Evolutionary conservation across 2,888 invertebrate genomes (phyloP).

Genomic region (Orchesella flavescens): DNA sequence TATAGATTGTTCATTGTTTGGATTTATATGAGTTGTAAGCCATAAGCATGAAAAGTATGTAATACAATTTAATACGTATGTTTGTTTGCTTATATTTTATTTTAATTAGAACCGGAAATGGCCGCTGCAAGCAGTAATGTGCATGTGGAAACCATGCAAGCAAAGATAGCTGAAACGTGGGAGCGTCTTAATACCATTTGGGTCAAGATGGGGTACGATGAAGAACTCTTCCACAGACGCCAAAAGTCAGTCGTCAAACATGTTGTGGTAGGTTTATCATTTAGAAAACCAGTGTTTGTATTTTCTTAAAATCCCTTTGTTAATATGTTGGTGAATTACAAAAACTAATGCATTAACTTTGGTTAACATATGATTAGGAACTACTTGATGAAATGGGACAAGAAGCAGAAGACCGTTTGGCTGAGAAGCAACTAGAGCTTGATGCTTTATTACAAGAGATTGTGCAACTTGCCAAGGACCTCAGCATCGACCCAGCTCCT

Average conservation of each 20-base stretch:
- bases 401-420: slow-evolving; percentile 37
- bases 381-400: slow-evolving; percentile 56
- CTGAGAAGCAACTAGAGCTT: slow-evolving; percentile 32
- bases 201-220: slow-evolving; percentile 42
- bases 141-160: slow-evolving; percentile 18
- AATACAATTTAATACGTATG: too few relatives aligned
- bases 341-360: too few relatives aligned
- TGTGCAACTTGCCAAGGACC: slow-evolving; percentile 46
- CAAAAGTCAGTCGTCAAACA: slow-evolving; percentile 45
- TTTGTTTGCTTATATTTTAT: neutral
- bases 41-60: too few relatives aligned
- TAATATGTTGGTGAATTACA: too few relatives aligned
- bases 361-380: slow-evolving; percentile 43
- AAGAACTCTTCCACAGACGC: slow-evolving; percentile 19
- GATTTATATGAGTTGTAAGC: too few relatives aligned
- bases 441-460: slow-evolving; percentile 44
- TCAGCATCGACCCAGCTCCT: slow-evolving; percentile 43
- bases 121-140: neutral
- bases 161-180: slow-evolving; percentile 27
- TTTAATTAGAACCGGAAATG: neutral
- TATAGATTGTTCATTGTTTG: too few relatives aligned
- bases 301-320: too few relatives aligned
- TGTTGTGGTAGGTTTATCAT: slow-evolving; percentile 35
- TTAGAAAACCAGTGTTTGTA: too few relatives aligned
- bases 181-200: slow-evolving; percentile 37